phyloP scores from a whole-genome alignment of 2,888 invertebrate genomes.

The Cosmopolites sordidus region DNA sequence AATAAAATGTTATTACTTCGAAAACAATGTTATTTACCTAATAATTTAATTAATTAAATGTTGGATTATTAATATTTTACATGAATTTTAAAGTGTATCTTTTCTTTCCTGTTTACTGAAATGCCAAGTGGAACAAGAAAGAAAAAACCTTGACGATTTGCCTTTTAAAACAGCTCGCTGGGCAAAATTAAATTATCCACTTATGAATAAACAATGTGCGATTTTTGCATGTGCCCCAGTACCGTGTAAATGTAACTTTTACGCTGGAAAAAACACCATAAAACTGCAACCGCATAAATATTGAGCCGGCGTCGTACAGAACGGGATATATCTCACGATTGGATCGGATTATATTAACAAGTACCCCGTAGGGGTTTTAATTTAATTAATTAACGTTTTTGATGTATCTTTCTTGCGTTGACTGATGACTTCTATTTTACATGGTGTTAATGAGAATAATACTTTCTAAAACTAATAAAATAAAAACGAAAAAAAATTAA shows the following conservation, averaged over 20 bases:
- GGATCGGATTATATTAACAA: conserved; percentile 31
- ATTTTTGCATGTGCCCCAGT: conserved; percentile 1
- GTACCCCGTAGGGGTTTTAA: conserved; percentile 27
- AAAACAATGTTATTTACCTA: too few species aligned
- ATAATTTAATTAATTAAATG: too few species aligned
- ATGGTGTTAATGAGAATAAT: too few species aligned
- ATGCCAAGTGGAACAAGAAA: too few species aligned
- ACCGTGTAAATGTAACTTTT: conserved; percentile 21
- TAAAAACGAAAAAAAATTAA: too few species aligned
- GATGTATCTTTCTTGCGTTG: conserved; percentile 14
- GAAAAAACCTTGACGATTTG: background rate
- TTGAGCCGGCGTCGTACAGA: conserved; percentile 15
- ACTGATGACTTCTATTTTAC: too few species aligned
- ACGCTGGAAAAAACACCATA: conserved; percentile 20
- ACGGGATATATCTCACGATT: conserved; percentile 22
- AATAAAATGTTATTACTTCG: too few species aligned
- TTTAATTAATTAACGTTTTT: conserved; percentile 30
- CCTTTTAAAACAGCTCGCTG: background rate
- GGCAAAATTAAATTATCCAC: background rate
- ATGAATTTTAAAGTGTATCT: too few species aligned
- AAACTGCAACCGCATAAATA: conserved; percentile 5
- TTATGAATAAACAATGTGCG: background rate
- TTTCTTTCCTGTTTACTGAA: too few species aligned
- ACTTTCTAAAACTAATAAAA: too few species aligned
- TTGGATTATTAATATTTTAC: too few species aligned